phyloP scores from a whole-genome alignment of 2,113 vertebrate species.

The Odobenus rosmarus region DNA sequence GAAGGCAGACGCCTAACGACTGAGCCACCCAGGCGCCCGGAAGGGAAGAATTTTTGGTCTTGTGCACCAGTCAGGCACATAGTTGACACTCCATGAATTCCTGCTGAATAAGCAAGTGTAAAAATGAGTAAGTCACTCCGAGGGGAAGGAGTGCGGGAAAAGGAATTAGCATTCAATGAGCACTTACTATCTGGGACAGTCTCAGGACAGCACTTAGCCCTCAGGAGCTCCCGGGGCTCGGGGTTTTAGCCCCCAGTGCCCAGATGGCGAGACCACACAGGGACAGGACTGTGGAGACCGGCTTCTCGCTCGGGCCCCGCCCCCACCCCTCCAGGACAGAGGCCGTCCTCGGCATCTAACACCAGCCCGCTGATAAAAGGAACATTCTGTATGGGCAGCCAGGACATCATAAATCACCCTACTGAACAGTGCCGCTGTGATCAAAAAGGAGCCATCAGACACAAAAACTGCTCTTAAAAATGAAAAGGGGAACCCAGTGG shows the following conservation, averaged over 20 bases:
- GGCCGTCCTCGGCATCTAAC: not conserved
- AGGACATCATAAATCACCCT: not conserved
- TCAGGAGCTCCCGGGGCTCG: not conserved
- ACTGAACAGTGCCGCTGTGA: fast-evolving
- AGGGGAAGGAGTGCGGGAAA: not conserved
- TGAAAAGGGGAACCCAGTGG: not conserved
- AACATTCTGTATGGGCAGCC: fast-evolving
- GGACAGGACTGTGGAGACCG: fast-evolving
- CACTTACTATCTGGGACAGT: fast-evolving
- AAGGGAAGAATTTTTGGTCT: too few species aligned
- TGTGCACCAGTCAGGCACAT: not conserved
- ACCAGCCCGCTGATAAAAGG: not conserved
- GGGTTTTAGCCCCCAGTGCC: not conserved
- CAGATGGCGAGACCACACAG: not conserved
- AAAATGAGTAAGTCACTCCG: too few species aligned
- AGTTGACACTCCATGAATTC: not conserved
- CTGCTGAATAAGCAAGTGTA: not conserved
- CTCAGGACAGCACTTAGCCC: fast-evolving
- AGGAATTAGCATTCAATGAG: not conserved
- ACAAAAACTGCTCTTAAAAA: not conserved
- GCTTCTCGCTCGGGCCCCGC: fast-evolving
- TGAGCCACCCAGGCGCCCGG: too few species aligned
- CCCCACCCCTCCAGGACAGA: fast-evolving
- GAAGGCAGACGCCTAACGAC: too few species aligned
- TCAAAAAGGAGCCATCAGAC: not conserved